Conservation (phyloP, 2,888 invertebrate genomes). For the Strigamia crassipes region DNA sequence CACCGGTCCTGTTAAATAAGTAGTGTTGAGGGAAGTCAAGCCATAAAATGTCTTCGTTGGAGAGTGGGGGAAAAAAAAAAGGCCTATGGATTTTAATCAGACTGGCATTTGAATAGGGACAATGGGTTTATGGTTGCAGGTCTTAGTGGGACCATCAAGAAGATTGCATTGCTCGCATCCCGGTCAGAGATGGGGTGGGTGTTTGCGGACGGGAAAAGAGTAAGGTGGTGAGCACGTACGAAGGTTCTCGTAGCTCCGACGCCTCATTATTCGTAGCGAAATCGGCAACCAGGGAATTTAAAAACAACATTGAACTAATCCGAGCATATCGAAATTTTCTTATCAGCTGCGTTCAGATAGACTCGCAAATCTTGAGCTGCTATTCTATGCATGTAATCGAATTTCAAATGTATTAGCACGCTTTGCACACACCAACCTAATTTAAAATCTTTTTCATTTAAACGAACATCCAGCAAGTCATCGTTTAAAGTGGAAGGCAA, state of each 20-base stretch:
- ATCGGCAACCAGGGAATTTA: constrained; percentile 47
- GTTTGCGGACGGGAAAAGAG: constrained; percentile 38
- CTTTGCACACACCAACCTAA: constrained; percentile 27
- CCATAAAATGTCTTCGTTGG: constrained; percentile 45
- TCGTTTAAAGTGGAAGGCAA: neutral
- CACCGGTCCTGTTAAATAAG: constrained; percentile 47
- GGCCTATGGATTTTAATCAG: constrained; percentile 48
- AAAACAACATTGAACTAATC: constrained; percentile 48
- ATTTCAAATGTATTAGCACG: constrained; percentile 45
- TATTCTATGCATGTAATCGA: constrained; percentile 47
- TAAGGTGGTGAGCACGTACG: constrained; percentile 36
- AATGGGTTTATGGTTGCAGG: constrained; percentile 47
- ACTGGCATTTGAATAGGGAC: constrained; percentile 46
- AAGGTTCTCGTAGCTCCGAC: constrained; percentile 25
- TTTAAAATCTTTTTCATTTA: constrained; percentile 36
- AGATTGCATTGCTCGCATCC: constrained; percentile 45
- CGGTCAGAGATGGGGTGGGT: constrained; percentile 45
- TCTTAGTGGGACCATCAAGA: constrained; percentile 48
- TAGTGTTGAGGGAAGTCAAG: constrained; percentile 44
- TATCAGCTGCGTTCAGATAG: constrained; percentile 47
- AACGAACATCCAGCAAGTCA: constrained; percentile 8
- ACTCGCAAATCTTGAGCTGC: constrained; percentile 48
- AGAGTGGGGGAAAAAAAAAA: constrained; percentile 24
- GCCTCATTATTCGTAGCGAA: constrained; percentile 47
- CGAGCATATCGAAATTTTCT: constrained; percentile 49